Evolutionary conservation across 2,113 vertebrate genomes (phyloP).

Genomic region (Nematolebias whitei): DNA sequence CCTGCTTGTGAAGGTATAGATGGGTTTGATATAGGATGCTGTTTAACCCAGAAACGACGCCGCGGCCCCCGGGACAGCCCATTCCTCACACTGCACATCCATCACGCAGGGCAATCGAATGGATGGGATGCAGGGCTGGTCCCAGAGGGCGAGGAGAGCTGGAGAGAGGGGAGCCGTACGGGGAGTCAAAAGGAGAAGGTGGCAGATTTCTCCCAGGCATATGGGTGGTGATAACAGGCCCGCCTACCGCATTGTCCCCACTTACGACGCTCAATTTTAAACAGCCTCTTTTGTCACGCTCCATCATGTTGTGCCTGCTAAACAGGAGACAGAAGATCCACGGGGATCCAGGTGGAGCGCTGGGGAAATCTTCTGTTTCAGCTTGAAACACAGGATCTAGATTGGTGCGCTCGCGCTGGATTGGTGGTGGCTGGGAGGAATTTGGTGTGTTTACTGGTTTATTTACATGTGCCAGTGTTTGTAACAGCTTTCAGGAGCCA

Average conservation of each 20-base stretch:
- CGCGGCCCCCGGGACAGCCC: constrained; percentile 56
- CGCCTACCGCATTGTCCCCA: constrained; percentile 62
- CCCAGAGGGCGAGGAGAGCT: constrained; percentile 45
- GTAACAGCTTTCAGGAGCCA: constrained; percentile 66
- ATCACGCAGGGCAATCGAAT: constrained; percentile 74
- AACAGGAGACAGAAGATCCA: constrained; percentile 42
- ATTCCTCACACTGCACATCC: constrained; percentile 76
- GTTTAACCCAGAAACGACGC: constrained; percentile 80
- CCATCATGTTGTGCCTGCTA: constrained; percentile 63
- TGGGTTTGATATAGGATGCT: constrained; percentile 73
- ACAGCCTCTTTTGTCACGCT: constrained; percentile 65
- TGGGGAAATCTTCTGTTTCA: constrained; percentile 75
- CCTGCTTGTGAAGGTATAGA: constrained; percentile 71
- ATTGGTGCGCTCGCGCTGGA: constrained; percentile 66
- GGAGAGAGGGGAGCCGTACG: constrained; percentile 44
- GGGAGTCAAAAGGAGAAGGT: constrained; percentile 55
- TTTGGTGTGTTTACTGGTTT: constrained; percentile 68
- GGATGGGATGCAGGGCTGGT: constrained; percentile 69
- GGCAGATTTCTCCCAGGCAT: constrained; percentile 61
- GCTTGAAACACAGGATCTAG: constrained; percentile 61
- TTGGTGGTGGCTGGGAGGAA: constrained; percentile 55
- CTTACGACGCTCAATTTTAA: constrained; percentile 65
- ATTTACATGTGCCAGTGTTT: constrained; percentile 65
- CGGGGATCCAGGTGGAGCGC: constrained; percentile 52
- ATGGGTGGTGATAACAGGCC: constrained; percentile 63